Conservation (phyloP, 1,140 invertebrate species). For the Drosophila mayri region DNA sequence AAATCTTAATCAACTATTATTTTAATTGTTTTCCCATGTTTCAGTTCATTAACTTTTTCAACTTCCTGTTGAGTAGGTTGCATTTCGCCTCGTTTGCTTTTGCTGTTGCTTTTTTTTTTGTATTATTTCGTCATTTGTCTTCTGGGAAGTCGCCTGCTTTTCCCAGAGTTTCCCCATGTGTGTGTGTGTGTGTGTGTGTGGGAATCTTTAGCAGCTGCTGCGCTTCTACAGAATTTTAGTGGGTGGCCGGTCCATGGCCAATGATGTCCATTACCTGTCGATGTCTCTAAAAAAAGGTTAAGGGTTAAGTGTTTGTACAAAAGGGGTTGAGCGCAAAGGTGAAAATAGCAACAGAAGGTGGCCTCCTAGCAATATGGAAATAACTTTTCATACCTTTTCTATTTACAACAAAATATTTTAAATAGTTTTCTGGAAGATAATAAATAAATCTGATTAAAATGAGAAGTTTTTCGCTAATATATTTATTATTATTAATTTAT, state of each 20-base stretch:
- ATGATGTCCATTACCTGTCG: constrained; percentile 22
- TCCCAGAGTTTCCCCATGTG: background rate
- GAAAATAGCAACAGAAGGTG: constrained; percentile 5
- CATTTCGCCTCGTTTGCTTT: constrained; percentile 1
- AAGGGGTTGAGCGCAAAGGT: constrained; percentile 14
- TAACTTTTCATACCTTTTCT: background rate
- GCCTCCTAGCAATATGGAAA: background rate
- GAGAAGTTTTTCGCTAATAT: background rate
- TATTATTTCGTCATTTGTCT: constrained; percentile 23
- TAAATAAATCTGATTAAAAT: background rate
- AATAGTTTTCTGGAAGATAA: background rate
- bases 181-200: constrained; percentile 29
- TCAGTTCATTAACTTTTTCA: constrained; percentile 7
- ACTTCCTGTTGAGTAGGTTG: background rate
- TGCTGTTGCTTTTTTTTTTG: too few species aligned
- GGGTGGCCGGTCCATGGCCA: background rate
- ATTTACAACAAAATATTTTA: background rate
- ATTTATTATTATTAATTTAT: background rate
- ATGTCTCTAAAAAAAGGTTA: constrained; percentile 6
- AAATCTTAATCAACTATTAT: background rate
- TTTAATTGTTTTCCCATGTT: background rate
- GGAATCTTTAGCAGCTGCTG: constrained; percentile 50
- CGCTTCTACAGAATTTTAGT: constrained; percentile 8
- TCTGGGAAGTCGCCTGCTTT: background rate
- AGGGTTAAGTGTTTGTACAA: constrained; percentile 19